Conservation (phyloP, 2,888 invertebrate species). For the Hymenopus coronatus region DNA sequence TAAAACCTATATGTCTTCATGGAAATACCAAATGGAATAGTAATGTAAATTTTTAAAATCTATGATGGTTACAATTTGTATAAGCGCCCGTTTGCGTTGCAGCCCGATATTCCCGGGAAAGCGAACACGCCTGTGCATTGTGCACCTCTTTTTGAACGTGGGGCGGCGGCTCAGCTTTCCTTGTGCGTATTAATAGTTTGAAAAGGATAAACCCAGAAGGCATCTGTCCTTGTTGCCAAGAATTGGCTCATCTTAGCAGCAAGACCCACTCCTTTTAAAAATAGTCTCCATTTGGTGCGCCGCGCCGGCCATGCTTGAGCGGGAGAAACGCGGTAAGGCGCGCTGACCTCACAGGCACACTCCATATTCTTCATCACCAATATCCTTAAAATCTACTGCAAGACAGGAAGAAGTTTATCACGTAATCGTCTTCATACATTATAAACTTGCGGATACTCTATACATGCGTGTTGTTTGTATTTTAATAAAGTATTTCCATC, state of each 20-base stretch:
- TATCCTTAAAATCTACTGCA: background rate
- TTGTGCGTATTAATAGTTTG: background rate
- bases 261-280: background rate
- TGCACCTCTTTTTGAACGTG: background rate
- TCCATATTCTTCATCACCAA: background rate
- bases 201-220: background rate
- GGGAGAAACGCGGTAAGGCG: background rate
- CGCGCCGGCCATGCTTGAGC: no score
- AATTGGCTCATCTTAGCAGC: background rate
- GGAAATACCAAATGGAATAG: no score
- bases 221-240: background rate
- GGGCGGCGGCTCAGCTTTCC: background rate
- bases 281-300: background rate
- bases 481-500: no score
- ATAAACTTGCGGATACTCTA: no score
- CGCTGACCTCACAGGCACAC: background rate
- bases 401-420: background rate
- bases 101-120: no score
- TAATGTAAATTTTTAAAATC: no score
- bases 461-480: no score
- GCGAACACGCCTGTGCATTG: background rate
- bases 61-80: no score
- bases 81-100: no score
- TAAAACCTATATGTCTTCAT: no score
- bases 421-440: no score